phyloP scores from a whole-genome alignment of 2,888 invertebrate genomes.

The Tipula helvola region DNA sequence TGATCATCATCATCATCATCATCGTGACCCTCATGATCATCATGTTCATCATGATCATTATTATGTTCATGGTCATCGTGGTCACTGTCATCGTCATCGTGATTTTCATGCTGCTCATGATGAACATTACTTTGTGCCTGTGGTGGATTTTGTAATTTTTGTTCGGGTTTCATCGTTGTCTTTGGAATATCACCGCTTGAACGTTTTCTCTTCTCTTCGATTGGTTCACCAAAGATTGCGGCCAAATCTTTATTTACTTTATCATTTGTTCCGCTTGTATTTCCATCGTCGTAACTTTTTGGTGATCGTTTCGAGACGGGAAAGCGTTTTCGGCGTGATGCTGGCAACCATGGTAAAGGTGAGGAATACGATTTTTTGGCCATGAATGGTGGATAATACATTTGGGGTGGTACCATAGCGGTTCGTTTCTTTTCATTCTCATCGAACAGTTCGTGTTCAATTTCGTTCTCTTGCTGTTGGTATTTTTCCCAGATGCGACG shows the following conservation, averaged over 20 bases:
- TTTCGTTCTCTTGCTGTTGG: conserved; percentile 30
- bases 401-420: conserved; percentile 6
- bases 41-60: conserved; percentile 22
- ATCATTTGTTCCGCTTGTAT: conserved; percentile 48
- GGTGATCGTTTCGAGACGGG: conserved; percentile 55
- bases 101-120: background rate
- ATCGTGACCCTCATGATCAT: conserved; percentile 23
- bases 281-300: conserved; percentile 18
- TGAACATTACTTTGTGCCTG: background rate
- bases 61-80: conserved; percentile 18
- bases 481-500: conserved; percentile 33
- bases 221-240: conserved; percentile 46
- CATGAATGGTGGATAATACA: conserved; percentile 24
- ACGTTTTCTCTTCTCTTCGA: conserved; percentile 43
- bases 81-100: conserved; percentile 12
- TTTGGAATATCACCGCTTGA: conserved; percentile 28
- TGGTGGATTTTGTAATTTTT: conserved; percentile 7
- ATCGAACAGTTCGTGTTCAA: conserved; percentile 27
- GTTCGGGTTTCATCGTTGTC: conserved; percentile 24
- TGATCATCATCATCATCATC: conserved; percentile 32
- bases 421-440: conserved; percentile 19
- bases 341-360: conserved; percentile 34
- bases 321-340: conserved; percentile 43
- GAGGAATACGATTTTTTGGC: conserved; percentile 30
- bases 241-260: conserved; percentile 55